These are phyloP conservation scores for Tetraneura akinire DNA, from an alignment of 1,140 invertebrate genomes.

Conservation along the genomic window DNA sequence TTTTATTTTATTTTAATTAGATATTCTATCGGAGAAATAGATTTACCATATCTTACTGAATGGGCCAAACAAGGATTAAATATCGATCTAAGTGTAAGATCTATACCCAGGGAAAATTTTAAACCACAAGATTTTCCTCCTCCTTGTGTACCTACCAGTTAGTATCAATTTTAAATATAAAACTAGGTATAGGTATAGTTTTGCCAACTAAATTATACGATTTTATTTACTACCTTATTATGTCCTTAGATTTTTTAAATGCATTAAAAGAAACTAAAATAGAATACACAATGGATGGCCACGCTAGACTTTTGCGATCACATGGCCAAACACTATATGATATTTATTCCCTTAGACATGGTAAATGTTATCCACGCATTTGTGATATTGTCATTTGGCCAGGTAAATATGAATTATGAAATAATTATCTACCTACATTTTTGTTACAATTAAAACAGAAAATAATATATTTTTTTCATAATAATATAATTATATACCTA, in stretches of 20 bases:
- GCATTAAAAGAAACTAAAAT: constrained; percentile 67
- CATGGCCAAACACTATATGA: constrained; percentile 95
- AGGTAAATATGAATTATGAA: too few relatives aligned
- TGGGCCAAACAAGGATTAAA: constrained; percentile 80
- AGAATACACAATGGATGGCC: constrained; percentile 73
- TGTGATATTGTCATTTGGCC: constrained; percentile 96
- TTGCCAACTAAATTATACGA: neutral
- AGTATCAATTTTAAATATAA: neutral
- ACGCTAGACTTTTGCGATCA: constrained; percentile 85
- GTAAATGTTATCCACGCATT: constrained; percentile 75
- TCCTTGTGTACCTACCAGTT: constrained; percentile 55
- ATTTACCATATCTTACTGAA: constrained; percentile 76
- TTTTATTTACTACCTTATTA: constrained; percentile 53
- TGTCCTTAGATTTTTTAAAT: constrained; percentile 65
- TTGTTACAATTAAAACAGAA: too few relatives aligned
- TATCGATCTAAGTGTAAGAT: constrained; percentile 61
- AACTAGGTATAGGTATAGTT: neutral
- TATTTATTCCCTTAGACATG: constrained; percentile 72
- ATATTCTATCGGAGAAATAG: constrained; percentile 78
- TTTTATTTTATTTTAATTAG: constrained; percentile 63
- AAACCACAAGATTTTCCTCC: constrained; percentile 63
- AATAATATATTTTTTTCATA: too few relatives aligned
- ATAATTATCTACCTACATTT: too few relatives aligned
- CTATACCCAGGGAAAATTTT: constrained; percentile 54
- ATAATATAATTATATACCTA: too few relatives aligned